phyloP scores from a whole-genome alignment of 2,113 vertebrate species.

The Psammodynastes pulverulentus region DNA sequence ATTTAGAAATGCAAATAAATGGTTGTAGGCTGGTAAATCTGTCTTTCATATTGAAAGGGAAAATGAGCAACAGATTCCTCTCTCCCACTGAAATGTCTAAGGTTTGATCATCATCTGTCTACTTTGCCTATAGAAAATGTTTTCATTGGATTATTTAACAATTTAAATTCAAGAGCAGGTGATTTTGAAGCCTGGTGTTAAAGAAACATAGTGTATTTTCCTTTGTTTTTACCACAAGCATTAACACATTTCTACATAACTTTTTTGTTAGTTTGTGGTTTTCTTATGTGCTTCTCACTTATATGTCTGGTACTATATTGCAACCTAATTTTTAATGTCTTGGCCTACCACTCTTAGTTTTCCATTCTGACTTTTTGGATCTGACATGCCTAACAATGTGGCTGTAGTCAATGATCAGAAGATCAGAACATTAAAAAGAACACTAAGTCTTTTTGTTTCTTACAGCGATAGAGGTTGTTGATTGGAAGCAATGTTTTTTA shows the following conservation, averaged over 20 bases:
- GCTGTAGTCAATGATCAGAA: not conserved
- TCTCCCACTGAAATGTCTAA: conserved; percentile 17
- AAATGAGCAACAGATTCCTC: conserved; percentile 50
- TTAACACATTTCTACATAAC: not conserved
- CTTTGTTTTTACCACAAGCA: conserved; percentile 26
- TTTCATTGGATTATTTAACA: not conserved
- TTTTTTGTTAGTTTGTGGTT: not conserved
- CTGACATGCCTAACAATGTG: not conserved
- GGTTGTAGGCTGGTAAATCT: conserved; percentile 42
- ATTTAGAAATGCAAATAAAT: conserved; percentile 49
- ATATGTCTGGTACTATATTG: not conserved
- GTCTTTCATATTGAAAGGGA: not conserved
- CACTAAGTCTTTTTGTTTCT: not conserved
- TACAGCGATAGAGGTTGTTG: not conserved
- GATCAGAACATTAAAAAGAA: not conserved
- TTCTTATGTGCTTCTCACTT: not conserved
- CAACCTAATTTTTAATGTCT: not conserved
- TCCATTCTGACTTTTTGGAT: not conserved
- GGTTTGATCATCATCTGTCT: not conserved
- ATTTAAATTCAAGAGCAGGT: not conserved
- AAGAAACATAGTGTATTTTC: not conserved
- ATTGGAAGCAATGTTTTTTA: not conserved
- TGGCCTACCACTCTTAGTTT: not conserved
- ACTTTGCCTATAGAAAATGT: conserved; percentile 15
- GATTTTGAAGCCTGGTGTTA: not conserved